Conservation (phyloP, 92 coral and sea anemone genomes). For the Siderastrea siderea region DNA sequence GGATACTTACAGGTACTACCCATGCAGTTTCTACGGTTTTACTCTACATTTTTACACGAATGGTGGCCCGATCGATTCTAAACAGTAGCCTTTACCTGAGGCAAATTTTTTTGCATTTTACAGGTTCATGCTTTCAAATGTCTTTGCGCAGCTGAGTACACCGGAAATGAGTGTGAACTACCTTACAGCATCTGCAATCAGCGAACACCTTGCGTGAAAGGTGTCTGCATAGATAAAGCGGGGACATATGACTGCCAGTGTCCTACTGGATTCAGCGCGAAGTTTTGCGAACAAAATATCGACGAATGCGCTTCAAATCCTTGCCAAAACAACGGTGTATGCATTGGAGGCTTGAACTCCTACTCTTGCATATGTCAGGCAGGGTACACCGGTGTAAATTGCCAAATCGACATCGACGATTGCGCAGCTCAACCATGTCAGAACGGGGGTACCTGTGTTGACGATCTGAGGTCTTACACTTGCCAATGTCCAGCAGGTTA, state of each 20-base stretch:
- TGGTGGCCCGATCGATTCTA: no score
- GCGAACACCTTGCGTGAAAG: conserved; percentile 76
- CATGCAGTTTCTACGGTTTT: no score
- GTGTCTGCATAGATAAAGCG: conserved; percentile 83
- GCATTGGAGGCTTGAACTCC: conserved; percentile 53
- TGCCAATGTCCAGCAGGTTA: conserved; percentile 77
- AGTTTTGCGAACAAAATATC: conserved; percentile 68
- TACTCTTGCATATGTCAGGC: conserved; percentile 59
- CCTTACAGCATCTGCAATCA: conserved; percentile 72
- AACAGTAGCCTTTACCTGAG: no score
- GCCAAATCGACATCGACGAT: conserved; percentile 80
- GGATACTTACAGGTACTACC: no score
- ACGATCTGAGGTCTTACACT: conserved; percentile 59
- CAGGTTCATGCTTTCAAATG: conserved; percentile 72
- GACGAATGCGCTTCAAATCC: conserved; percentile 78
- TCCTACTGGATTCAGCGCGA: conserved; percentile 77
- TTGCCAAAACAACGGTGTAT: conserved; percentile 75
- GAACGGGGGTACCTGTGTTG: conserved; percentile 78
- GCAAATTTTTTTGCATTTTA: no score
- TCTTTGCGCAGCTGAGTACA: conserved; percentile 75
- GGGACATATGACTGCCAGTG: conserved; percentile 82
- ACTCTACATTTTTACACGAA: no score
- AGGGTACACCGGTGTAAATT: conserved; percentile 65
- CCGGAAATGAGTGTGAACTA: conserved; percentile 85
- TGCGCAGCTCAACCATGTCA: conserved; percentile 86